Evolutionary conservation across 2,797 vertebrate species (phyloP).

Genomic region (Uromys caudimaculatus): DNA sequence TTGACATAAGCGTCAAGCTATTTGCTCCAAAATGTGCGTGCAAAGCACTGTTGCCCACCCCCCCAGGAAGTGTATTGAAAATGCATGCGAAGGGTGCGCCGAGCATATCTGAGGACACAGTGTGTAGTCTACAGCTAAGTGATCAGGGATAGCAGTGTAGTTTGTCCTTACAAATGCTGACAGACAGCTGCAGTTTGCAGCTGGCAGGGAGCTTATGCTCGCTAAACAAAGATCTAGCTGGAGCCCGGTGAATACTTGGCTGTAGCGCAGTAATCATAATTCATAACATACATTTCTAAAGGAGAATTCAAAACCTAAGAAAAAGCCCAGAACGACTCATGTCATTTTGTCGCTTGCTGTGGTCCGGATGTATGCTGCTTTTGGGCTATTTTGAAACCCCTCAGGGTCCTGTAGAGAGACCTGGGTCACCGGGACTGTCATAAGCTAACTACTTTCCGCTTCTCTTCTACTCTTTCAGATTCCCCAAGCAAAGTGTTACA

Average conservation of each 20-base stretch:
- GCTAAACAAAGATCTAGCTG: constrained; percentile 79
- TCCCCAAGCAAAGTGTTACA: constrained; percentile 52
- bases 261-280: constrained; percentile 73
- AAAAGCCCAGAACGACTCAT: constrained; percentile 50
- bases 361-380: neutral
- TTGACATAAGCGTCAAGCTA: constrained; percentile 68
- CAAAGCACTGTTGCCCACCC: constrained; percentile 7
- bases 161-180: constrained; percentile 82
- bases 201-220: constrained; percentile 77
- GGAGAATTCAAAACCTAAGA: constrained; percentile 53
- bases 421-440: neutral
- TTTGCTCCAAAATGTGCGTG: constrained; percentile 62
- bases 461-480: constrained; percentile 10
- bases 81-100: constrained; percentile 56
- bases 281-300: constrained; percentile 80
- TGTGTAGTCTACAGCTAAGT: constrained; percentile 60
- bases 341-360: constrained; percentile 44
- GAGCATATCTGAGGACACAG: constrained; percentile 67
- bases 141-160: constrained; percentile 60
- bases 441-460: constrained; percentile 12
- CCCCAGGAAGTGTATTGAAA: constrained; percentile 68
- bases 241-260: constrained; percentile 77
- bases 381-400: constrained; percentile 43
- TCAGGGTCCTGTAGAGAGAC: neutral
- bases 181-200: constrained; percentile 83